Evolutionary conservation across 2,888 invertebrate species (phyloP).

Genomic region (Ornithoptera priamus): DNA sequence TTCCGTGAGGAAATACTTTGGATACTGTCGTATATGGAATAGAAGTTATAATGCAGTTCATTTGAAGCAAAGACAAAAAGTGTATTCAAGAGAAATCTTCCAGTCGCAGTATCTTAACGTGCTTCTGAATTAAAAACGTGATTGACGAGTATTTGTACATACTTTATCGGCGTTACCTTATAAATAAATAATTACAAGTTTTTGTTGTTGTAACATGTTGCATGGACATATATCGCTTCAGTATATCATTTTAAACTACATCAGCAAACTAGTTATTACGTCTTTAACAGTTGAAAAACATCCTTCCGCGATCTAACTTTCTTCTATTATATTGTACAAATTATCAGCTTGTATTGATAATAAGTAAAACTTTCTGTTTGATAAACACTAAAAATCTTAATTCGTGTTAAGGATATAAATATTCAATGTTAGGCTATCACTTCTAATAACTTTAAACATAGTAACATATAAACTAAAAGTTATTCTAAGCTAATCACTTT

Average conservation of each 20-base stretch:
- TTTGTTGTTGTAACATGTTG: background rate
- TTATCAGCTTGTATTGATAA: background rate
- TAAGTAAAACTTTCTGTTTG: background rate
- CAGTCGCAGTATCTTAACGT: conserved; percentile 2
- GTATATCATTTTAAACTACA: conserved; percentile 6
- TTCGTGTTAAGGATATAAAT: no score
- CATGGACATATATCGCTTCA: background rate
- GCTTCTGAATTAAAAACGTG: conserved; percentile 21
- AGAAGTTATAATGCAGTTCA: no score
- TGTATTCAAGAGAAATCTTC: conserved; percentile 14
- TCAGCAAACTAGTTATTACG: background rate
- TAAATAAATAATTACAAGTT: conserved; percentile 13
- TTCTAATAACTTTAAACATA: no score
- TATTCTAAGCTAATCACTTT: no score
- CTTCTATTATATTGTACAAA: background rate
- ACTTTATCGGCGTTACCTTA: conserved; percentile 11
- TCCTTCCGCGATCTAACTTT: conserved; percentile 7
- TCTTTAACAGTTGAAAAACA: conserved; percentile 14
- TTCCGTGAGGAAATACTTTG: no score
- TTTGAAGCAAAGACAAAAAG: no score
- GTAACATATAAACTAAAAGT: no score
- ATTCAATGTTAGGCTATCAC: no score
- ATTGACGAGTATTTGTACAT: conserved; percentile 3
- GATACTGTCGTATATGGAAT: no score
- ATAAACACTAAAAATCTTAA: no score